Base-by-base conservation (phyloP, 2,113 vertebrate species). In the Conger conger region DNA sequence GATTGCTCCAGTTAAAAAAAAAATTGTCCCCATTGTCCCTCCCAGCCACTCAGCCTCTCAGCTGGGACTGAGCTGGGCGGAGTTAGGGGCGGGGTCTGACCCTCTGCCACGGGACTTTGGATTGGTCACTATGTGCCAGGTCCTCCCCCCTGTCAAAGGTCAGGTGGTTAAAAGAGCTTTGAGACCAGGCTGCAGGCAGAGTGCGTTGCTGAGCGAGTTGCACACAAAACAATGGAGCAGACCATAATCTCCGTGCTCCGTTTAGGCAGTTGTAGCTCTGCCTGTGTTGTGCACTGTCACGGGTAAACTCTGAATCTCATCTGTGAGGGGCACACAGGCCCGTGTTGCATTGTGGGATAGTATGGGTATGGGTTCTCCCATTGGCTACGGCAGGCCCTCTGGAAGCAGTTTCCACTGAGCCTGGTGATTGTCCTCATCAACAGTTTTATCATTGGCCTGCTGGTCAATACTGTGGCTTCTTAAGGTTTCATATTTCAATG, bases 401-500 rank as follows among this genome's bases (percentile, higher is more conserved):
- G 54, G 82, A 87, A 93, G 91, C 87, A 90, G 13, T 93, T 93
- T 92, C 91, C 92, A 93, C 91, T 90, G 90, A 94, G 88, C 90
- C 86, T 84, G 83, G 90, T 91, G 92, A 93, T 93, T 91, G 92
- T 93, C 91, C 96, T 97, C 97, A 97, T 98, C 97, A 99, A 98
- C 96, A 94, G 93, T 97, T 98, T 97, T 97, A 99, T 98, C 97
- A 98, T 97, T 94, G 94, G 95, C 53, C 95, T 94, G 90, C 92
- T 93, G 94, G 96, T 99, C 97, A 96, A 98, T 99, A 97, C 92
- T 94, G 97, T 91, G 95, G 97, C 96, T 97, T 96, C 96, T 93
- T 95, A 95, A 97, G 95, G 96, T 97, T 97, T 97, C 97, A 97
- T 97, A 98, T 99, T 98, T 99, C 95, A 94, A 95, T 96, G 94